phyloP scores from a whole-genome alignment of 1,140 invertebrate genomes.

The Macrobrachium nipponense region DNA sequence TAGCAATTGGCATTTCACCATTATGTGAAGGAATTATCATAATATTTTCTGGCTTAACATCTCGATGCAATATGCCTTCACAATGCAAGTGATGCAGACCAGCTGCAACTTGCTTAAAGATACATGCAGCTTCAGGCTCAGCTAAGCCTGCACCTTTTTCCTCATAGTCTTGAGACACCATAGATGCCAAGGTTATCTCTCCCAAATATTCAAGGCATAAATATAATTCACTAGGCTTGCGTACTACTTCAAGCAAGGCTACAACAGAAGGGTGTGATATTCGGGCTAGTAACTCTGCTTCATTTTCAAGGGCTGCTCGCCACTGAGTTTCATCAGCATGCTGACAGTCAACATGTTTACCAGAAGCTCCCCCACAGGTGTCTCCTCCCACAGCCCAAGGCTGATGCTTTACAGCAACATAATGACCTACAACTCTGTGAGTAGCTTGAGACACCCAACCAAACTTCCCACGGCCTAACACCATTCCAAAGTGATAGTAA shows the following conservation, averaged over 20 bases:
- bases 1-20: constrained; percentile 12
- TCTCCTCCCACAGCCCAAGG: constrained; percentile 25
- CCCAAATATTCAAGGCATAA: constrained; percentile 21
- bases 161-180: constrained; percentile 17
- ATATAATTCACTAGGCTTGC: constrained; percentile 19
- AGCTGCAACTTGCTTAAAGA: constrained; percentile 35
- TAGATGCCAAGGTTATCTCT: constrained; percentile 12
- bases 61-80: constrained; percentile 29
- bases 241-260: constrained; percentile 22
- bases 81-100: constrained; percentile 31
- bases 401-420: constrained; percentile 35
- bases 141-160: constrained; percentile 2
- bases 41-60: constrained; percentile 37
- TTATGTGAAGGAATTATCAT: constrained; percentile 11
- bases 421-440: constrained; percentile 8
- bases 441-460: constrained; percentile 31
- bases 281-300: constrained; percentile 21
- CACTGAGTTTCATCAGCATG: constrained; percentile 26
- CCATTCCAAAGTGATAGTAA: constrained; percentile 27
- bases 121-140: constrained; percentile 3
- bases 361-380: constrained; percentile 14
- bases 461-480: constrained; percentile 33
- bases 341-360: constrained; percentile 17
- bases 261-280: constrained; percentile 28
- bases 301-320: constrained; percentile 32